Base-by-base conservation (phyloP, 1,140 invertebrate genomes). In the Ooceraea biroi region DNA sequence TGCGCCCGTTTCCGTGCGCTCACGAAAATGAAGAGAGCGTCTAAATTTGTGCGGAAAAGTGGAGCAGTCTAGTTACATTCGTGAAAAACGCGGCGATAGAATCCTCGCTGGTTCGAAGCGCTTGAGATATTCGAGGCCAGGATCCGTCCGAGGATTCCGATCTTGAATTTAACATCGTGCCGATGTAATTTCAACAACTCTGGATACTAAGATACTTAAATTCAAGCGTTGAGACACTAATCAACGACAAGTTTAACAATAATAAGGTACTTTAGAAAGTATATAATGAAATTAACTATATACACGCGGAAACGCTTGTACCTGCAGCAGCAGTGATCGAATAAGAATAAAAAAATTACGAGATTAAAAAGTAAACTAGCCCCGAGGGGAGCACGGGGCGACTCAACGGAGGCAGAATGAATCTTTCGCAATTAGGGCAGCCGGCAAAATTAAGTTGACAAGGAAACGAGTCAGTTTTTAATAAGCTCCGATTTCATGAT, bases 21-120 rank as follows among this genome's bases (percentile, higher is more conserved):
- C 41, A 8, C 46, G 17, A 22, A 69, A 69, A 69, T 69, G 48
- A 52, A 69, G 68, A 69, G 63, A 68, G 25, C 11, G 36, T 27
- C 48, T 61, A 22, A n/a, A n/a, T n/a, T n/a, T 12, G 36, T n/a
- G 27, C 65, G 4, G 48, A 41, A 77, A 66, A n/a, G 12, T 36
- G 11, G 12, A n/a, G 1, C n/a, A 76, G 58, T 17, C n/a, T 65
- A 17, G 17, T 8, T 36, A 22, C 27, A 14, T 25, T 76, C 12
- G 27, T 17, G 7, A 66, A 27, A 66, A 66, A 52, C 36, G 41
- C 2, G 3, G 11, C 19, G 25, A 25, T 41, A n/a, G 12, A 27
- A 17, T 22, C 27, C 19, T 48, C 46, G 0, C 50, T 12, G 3
- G 30, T 46, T 8, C 25, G 11, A 74, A 30, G 22, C 17, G 17